phyloP scores from a whole-genome alignment of 92 coral and sea anemone genomes.

The Umimayanthus kanabou region DNA sequence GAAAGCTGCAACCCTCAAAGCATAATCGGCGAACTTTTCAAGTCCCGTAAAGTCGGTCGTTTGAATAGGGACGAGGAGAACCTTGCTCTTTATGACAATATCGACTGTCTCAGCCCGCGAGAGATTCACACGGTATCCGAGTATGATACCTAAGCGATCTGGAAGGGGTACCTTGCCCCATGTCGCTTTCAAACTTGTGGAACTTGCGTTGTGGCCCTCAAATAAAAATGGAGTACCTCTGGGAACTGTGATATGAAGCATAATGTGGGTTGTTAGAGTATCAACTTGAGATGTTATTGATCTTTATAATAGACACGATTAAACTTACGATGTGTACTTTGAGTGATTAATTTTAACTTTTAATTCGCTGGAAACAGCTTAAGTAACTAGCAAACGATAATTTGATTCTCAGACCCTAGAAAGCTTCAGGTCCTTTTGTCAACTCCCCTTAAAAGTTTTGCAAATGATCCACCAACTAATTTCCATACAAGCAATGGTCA shows the following conservation, averaged over 20 bases:
- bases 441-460: no score
- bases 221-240: conserved; percentile 57
- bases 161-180: conserved; percentile 75
- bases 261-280: background rate
- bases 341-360: no score
- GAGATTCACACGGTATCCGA: background rate
- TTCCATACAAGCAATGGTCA: no score
- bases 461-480: no score
- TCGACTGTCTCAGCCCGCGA: background rate
- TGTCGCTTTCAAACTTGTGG: conserved; percentile 64
- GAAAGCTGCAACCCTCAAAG: conserved; percentile 54
- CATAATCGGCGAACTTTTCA: conserved; percentile 63
- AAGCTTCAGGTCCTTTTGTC: no score
- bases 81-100: background rate
- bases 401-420: no score
- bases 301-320: no score
- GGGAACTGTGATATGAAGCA: conserved; percentile 51
- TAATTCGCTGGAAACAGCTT: no score
- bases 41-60: conserved; percentile 41
- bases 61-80: background rate
- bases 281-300: background rate
- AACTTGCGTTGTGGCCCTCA: conserved; percentile 61
- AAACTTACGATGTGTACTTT: no score
- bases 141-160: conserved; percentile 61
- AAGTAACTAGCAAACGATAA: no score